Conservation (phyloP, 2,888 invertebrate species). For the Coelogynopora nodosa region DNA sequence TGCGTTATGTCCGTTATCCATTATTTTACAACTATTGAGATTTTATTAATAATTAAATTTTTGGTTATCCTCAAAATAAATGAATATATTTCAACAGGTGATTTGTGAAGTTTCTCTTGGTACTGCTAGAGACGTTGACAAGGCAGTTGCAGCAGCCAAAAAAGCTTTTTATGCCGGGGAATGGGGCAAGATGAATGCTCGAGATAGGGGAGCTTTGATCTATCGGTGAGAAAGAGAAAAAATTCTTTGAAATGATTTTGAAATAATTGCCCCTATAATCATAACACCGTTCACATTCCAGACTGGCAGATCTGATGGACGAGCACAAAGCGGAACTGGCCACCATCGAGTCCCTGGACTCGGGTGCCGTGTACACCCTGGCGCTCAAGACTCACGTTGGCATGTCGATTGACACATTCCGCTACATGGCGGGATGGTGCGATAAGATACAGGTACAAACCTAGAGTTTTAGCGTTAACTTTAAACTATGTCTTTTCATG, state of each 20-base stretch:
- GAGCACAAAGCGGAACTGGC: conserved; percentile 88
- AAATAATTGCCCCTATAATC: neutral
- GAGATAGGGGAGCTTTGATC: conserved; percentile 80
- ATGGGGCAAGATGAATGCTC: conserved; percentile 88
- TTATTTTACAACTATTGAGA: no score
- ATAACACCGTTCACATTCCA: no score
- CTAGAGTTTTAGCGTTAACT: no score
- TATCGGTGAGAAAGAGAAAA: conserved; percentile 67
- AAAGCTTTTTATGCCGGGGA: conserved; percentile 79
- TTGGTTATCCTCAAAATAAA: no score
- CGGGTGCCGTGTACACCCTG: conserved; percentile 91
- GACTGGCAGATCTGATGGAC: conserved; percentile 89
- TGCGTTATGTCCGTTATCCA: no score
- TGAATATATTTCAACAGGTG: conserved; percentile 53
- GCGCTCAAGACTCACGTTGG: conserved; percentile 93
- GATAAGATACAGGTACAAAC: conserved; percentile 82
- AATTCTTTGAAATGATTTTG: neutral
- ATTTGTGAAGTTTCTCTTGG: conserved; percentile 68
- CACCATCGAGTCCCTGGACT: conserved; percentile 85
- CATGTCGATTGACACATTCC: conserved; percentile 94
- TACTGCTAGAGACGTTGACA: conserved; percentile 76
- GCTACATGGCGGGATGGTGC: conserved; percentile 92
- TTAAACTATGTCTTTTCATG: no score
- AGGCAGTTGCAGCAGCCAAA: conserved; percentile 80
- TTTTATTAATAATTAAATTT: no score